Evolutionary conservation across 1,140 invertebrate species (phyloP), one percentile per base, ranked within the genome.

Genomic region (Saccostrea cuccullata): DNA sequence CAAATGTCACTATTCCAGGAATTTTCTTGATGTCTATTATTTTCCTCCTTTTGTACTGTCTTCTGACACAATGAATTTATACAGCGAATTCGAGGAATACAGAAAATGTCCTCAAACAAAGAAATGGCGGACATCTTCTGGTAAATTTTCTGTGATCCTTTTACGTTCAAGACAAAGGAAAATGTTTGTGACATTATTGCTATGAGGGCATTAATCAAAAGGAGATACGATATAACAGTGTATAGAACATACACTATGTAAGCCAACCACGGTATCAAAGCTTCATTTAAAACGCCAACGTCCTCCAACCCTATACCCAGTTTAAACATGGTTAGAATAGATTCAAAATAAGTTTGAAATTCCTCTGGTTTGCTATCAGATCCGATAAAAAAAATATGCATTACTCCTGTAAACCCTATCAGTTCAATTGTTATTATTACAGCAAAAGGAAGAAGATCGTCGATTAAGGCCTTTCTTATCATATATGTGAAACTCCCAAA

Each of bases 101-200:
- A 89, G 77, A 92, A 26, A 23, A 92, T 90, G 47, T 90, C 92
- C 89, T 93, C 93, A 17, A 93, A 9, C 55, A 92, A 89, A 15
- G 92, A 87, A n/a, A 92, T 89, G 15, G 92, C 89, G 0, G 91
- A 92, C 23, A 92, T 82, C n/a, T 87, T 83, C 85, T 92, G 92
- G 26, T 91, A 86, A 36, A 91, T 87, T 87, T 89, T 91, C 77
- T 93, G 93, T 13, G 87, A 87, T 26, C 91, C 89, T 58, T 64
- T 82, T 36, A 26, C 88, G 26, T 92, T 88, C 0, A 91, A 82
- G 1, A 93, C 89, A 4, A 91, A 47, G 15, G 90, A 87, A 67
- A 91, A 93, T 40, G 93, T 93, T 73, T 91, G 89, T 67, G 92
- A 92, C 91, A 93, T 92, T 91, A 93, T 91, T 8, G 93, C 93